A percentile compares a stretch with the other conserved stretches of the same genome.
Conservation (phyloP, 2,888 invertebrate genomes). For the Cosmopolites sordidus region DNA sequence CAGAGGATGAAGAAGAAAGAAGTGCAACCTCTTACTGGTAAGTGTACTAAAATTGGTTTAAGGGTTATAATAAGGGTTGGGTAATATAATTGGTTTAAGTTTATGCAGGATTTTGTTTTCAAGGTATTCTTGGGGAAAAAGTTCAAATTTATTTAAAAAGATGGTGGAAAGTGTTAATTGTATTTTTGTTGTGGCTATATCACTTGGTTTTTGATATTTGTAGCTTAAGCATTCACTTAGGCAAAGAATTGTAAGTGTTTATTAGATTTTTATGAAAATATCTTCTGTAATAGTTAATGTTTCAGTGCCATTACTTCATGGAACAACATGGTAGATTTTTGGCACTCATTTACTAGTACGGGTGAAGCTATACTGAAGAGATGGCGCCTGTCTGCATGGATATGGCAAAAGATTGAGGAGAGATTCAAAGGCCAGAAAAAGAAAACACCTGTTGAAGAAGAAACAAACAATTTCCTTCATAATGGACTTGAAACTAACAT, state of each 20-base stretch:
- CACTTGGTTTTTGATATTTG: constrained; percentile 76
- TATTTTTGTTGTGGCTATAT: constrained; percentile 70
- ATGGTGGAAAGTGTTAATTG: constrained; percentile 54
- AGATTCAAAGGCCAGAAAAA: constrained; percentile 37
- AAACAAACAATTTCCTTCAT: constrained; percentile 47
- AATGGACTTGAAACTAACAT: constrained; percentile 67
- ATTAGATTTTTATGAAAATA: neutral
- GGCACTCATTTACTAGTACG: constrained; percentile 38
- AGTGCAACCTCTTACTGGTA: constrained; percentile 44
- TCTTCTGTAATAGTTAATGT: constrained; percentile 11
- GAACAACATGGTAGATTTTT: constrained; percentile 40
- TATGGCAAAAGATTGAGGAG: constrained; percentile 43
- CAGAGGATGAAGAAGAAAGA: constrained; percentile 53
- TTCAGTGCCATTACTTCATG: constrained; percentile 40
- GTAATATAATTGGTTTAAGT: too few relatives aligned
- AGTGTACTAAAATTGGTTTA: too few relatives aligned
- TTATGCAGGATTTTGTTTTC: constrained; percentile 12
- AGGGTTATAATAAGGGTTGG: too few relatives aligned
- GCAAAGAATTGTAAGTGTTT: constrained; percentile 65
- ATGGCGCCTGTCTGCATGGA: constrained; percentile 42
- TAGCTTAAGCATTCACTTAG: constrained; percentile 69
- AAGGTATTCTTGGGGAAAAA: constrained; percentile 46
- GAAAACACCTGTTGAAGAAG: constrained; percentile 46
- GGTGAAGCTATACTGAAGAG: constrained; percentile 37
- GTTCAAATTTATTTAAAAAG: constrained; percentile 52